Evolutionary conservation across 2,797 vertebrate genomes (phyloP).

Genomic region (Molossus molossus): DNA sequence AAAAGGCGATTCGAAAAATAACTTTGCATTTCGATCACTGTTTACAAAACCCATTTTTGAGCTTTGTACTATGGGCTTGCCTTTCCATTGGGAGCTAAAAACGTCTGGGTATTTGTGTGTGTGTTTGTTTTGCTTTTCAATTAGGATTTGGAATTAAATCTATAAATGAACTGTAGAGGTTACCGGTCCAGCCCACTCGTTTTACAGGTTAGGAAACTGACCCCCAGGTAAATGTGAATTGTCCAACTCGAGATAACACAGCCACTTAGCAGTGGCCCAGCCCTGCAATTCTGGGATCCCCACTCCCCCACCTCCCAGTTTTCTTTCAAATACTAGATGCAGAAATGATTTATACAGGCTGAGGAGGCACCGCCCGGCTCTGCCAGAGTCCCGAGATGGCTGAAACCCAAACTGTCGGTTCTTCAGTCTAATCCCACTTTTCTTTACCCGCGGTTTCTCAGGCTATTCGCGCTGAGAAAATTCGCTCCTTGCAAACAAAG

Average conservation of each 20-base stretch:
- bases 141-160: neutral
- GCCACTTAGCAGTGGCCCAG: too few relatives aligned
- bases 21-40: neutral
- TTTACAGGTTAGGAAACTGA: slow-evolving; percentile 6
- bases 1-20: neutral
- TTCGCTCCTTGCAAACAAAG: slow-evolving; percentile 65
- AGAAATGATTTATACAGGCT: neutral
- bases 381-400: neutral
- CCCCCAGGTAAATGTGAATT: neutral
- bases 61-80: neutral
- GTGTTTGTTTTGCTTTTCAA: neutral
- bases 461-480: slow-evolving; percentile 5
- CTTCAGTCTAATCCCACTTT: neutral
- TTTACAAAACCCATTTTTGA: slow-evolving; percentile 9
- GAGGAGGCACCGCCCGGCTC: neutral
- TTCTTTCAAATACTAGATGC: neutral
- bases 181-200: neutral
- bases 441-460: neutral
- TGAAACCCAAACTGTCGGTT: neutral
- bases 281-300: neutral
- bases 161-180: neutral
- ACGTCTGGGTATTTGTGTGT: neutral
- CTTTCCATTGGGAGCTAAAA: slow-evolving; percentile 20
- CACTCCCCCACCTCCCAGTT: neutral
- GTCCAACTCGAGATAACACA: neutral